Evolutionary conservation across 2,888 invertebrate genomes (phyloP).

Genomic region (Nomada goodeniana): DNA sequence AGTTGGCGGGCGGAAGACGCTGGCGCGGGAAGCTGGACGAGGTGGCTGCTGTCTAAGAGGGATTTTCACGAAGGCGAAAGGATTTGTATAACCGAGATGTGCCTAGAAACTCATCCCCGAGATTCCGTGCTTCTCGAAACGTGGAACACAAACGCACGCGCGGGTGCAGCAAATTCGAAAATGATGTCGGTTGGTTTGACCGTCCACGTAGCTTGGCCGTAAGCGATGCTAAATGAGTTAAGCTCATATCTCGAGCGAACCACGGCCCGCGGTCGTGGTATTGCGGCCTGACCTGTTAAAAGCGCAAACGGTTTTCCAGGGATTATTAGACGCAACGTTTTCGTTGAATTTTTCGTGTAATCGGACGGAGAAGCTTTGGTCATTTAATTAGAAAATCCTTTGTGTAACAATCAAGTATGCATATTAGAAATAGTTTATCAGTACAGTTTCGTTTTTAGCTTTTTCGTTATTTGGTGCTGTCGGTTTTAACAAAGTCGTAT

Average conservation of each 20-base stretch:
- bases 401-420: too few relatives aligned
- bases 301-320: too few relatives aligned
- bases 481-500: too few relatives aligned
- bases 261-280: neutral
- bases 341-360: neutral
- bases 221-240: neutral
- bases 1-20: neutral
- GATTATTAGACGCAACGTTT: neutral
- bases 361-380: too few relatives aligned
- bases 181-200: neutral
- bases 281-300: too few relatives aligned
- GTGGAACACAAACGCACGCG: neutral
- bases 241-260: neutral
- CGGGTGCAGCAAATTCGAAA: neutral
- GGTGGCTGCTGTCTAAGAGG: constrained; percentile 27
- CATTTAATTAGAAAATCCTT: too few relatives aligned
- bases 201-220: neutral
- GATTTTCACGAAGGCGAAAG: constrained; percentile 43
- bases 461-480: too few relatives aligned
- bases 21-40: constrained; percentile 4
- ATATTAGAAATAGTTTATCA: too few relatives aligned
- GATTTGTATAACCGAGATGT: constrained; percentile 37
- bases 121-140: neutral
- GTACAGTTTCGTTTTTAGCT: too few relatives aligned
- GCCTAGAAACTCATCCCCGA: constrained; percentile 5